phyloP scores from a whole-genome alignment of 2,888 invertebrate genomes.

The Fissipunctia ypsillon region DNA sequence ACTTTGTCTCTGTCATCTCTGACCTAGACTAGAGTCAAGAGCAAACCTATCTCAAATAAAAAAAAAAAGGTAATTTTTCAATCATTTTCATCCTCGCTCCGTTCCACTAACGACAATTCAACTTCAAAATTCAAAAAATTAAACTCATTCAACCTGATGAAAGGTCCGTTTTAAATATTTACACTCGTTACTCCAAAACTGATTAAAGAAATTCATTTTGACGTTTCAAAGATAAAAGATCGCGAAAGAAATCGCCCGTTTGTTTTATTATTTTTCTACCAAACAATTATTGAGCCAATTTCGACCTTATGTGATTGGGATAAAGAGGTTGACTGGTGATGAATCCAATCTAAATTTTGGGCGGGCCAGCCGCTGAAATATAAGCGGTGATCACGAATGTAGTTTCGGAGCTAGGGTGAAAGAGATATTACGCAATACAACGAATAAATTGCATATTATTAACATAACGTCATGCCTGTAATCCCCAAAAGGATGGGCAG shows the following conservation, averaged over 20 bases:
- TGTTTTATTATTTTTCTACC: slow-evolving; percentile 66
- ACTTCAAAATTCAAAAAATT: not conserved
- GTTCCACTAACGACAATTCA: not conserved
- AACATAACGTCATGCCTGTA: too few species aligned
- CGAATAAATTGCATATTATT: too few species aligned
- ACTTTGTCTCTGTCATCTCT: too few species aligned
- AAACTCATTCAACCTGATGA: slow-evolving; percentile 30
- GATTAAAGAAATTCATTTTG: slow-evolving; percentile 70
- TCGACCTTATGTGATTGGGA: slow-evolving; percentile 62
- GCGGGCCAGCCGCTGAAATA: slow-evolving; percentile 82
- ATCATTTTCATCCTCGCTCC: not conserved
- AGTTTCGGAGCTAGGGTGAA: slow-evolving; percentile 66
- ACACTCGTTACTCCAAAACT: slow-evolving; percentile 53
- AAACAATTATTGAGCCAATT: slow-evolving; percentile 56
- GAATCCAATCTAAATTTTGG: slow-evolving; percentile 83
- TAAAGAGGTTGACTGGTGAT: slow-evolving; percentile 68
- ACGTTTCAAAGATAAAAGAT: slow-evolving; percentile 70
- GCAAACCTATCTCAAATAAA: too few species aligned
- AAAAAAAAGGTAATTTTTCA: too few species aligned
- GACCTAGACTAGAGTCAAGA: too few species aligned
- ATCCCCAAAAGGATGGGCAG: too few species aligned
- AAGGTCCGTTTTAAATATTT: slow-evolving; percentile 56
- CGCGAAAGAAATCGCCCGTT: slow-evolving; percentile 63
- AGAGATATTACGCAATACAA: not conserved
- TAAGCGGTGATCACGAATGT: slow-evolving; percentile 79